phyloP scores from a whole-genome alignment of 2,888 invertebrate species.

The Lasioglossum zephyrum region DNA sequence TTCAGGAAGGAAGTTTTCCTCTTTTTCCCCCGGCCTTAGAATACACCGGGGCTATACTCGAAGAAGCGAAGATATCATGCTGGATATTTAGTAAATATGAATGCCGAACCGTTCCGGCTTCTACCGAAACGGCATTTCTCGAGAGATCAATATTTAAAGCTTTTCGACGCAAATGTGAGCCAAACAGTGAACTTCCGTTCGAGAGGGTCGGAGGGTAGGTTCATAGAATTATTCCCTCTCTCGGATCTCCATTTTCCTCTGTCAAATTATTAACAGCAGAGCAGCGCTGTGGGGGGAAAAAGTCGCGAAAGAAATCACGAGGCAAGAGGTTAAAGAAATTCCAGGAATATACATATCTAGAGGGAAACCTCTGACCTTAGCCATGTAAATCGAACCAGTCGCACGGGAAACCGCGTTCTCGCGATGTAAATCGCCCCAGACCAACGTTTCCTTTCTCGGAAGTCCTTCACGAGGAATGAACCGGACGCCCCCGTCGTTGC shows the following conservation, averaged over 20 bases:
- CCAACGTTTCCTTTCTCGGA: conserved; percentile 17
- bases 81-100: conserved; percentile 1
- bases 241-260: not conserved
- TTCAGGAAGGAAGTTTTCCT: conserved; percentile 18
- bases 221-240: not conserved
- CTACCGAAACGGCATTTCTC: not conserved
- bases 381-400: conserved; percentile 58
- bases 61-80: not conserved
- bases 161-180: not conserved
- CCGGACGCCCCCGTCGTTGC: conserved; percentile 48
- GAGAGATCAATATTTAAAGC: not conserved
- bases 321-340: conserved; percentile 21
- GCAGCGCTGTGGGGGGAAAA: not conserved
- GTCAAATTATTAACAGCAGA: not conserved
- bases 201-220: not conserved
- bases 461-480: conserved; percentile 54
- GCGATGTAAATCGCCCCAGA: conserved; percentile 61
- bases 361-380: conserved; percentile 40
- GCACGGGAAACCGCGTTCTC: conserved; percentile 31
- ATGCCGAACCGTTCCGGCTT: not conserved
- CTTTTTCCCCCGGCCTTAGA: not conserved
- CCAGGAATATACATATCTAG: conserved; percentile 6
- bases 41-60: not conserved
- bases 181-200: not conserved
- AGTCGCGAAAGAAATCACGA: not conserved